Conservation (phyloP, 2,888 invertebrate species). For the Antheraea assamensis region DNA sequence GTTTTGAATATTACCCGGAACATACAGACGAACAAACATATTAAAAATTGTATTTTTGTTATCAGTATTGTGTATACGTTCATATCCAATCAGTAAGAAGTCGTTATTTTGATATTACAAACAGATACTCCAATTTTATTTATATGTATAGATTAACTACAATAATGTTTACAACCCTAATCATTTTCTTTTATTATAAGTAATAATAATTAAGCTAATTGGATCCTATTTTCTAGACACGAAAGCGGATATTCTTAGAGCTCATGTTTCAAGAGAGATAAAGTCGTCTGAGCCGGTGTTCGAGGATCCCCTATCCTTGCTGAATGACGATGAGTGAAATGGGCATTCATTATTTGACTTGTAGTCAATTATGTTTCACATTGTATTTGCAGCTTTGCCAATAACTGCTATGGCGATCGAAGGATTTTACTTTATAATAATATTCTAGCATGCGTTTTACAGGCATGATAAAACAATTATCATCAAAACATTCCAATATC, state of each 20-base stretch:
- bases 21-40: too few relatives aligned
- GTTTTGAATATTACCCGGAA: too few relatives aligned
- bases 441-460: neutral
- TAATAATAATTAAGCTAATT: neutral
- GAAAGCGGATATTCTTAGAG: slow-evolving; percentile 27
- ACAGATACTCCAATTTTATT: too few relatives aligned
- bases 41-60: too few relatives aligned
- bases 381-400: neutral
- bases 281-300: slow-evolving; percentile 52
- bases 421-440: neutral
- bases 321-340: slow-evolving; percentile 49
- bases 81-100: too few relatives aligned
- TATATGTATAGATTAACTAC: too few relatives aligned
- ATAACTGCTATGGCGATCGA: neutral
- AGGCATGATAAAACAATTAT: neutral
- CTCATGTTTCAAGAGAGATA: slow-evolving; percentile 32
- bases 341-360: neutral
- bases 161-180: too few relatives aligned
- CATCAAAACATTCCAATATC: slow-evolving; percentile 18
- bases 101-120: too few relatives aligned
- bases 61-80: too few relatives aligned
- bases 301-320: slow-evolving; percentile 60
- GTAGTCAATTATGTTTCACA: neutral
- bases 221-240: slow-evolving; percentile 4
- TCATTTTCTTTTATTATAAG: neutral